Evolutionary conservation across 2,888 invertebrate species (phyloP).

Genomic region (Gymnoscelis rufifasciata): DNA sequence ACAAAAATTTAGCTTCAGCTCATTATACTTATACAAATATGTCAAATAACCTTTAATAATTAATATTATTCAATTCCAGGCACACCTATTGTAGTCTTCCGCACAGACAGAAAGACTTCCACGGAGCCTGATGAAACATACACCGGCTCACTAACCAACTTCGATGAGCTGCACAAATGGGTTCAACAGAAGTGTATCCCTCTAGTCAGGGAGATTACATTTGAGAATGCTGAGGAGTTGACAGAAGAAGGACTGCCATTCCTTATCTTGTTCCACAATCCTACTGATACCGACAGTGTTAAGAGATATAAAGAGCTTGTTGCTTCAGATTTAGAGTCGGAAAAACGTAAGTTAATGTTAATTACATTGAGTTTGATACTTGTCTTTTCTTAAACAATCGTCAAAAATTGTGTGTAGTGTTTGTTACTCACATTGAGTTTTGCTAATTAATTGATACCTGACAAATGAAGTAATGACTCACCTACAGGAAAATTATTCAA

Average conservation of each 20-base stretch:
- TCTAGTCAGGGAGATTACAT: conserved; percentile 98
- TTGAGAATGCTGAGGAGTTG: conserved; percentile 99
- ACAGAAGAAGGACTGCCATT: conserved; percentile 99
- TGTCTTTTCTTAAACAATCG: no score
- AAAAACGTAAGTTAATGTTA: conserved; percentile 97
- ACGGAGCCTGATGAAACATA: conserved; percentile 91
- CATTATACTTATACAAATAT: no score
- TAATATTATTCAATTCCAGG: conserved; percentile 58
- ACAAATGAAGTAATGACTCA: no score
- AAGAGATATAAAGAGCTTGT: conserved; percentile 92
- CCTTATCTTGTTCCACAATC: conserved; percentile 95
- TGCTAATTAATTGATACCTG: no score
- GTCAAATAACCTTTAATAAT: no score
- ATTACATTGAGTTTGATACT: no score
- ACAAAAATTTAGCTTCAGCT: no score
- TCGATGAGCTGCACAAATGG: conserved; percentile 94
- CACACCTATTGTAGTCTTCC: conserved; percentile 89
- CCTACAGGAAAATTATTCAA: no score
- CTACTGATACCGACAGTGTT: conserved; percentile 89
- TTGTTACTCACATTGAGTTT: no score
- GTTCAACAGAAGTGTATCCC: conserved; percentile 96
- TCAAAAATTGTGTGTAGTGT: no score
- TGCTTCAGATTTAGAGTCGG: conserved; percentile 85
- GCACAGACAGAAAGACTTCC: conserved; percentile 88
- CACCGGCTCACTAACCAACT: conserved; percentile 84